A percentile compares a stretch with the other conserved stretches of the same genome.
Evolutionary conservation across 1,140 invertebrate genomes (phyloP).

Genomic region (Drosophila biarmipes): DNA sequence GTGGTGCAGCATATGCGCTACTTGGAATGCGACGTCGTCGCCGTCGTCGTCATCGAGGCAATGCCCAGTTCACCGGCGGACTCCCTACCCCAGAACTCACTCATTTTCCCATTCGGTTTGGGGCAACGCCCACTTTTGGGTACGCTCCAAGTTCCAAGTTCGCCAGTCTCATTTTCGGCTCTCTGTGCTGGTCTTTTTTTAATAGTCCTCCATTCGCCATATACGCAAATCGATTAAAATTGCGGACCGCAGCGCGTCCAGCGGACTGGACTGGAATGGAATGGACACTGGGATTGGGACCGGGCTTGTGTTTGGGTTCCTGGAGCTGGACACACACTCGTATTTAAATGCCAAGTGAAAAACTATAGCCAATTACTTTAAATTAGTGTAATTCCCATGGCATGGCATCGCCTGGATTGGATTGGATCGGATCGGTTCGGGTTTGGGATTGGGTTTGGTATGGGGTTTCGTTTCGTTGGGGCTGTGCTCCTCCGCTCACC

Average conservation of each 20-base stretch:
- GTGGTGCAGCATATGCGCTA: constrained; percentile 77
- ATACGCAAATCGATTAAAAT: constrained; percentile 84
- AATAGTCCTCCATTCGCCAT: constrained; percentile 80
- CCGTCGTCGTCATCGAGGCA: constrained; percentile 21
- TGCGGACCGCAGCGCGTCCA: constrained; percentile 40
- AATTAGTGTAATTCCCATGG: constrained; percentile 84
- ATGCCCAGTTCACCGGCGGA: constrained; percentile 13
- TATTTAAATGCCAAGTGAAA: constrained; percentile 83
- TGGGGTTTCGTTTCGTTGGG: constrained; percentile 1
- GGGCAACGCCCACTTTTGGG: constrained; percentile 81
- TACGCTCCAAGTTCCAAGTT: constrained; percentile 55
- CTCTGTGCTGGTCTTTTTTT: constrained; percentile 51
- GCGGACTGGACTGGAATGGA: constrained; percentile 14
- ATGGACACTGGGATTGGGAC: constrained; percentile 6
- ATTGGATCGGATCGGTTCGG: constrained; percentile 48
- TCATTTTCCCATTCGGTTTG: constrained; percentile 84
- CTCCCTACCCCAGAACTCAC: constrained; percentile 66
- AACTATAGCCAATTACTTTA: constrained; percentile 84
- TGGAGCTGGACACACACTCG: constrained; percentile 43
- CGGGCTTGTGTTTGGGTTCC: not conserved
- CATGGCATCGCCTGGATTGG: constrained; percentile 46
- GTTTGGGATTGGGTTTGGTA: constrained; percentile 1
- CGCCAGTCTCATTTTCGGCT: constrained; percentile 76
- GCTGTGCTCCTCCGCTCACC: not conserved
- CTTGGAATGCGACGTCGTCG: constrained; percentile 69